Conservation (phyloP, 2,797 vertebrate genomes). For the Silurus lanzhouensis region DNA sequence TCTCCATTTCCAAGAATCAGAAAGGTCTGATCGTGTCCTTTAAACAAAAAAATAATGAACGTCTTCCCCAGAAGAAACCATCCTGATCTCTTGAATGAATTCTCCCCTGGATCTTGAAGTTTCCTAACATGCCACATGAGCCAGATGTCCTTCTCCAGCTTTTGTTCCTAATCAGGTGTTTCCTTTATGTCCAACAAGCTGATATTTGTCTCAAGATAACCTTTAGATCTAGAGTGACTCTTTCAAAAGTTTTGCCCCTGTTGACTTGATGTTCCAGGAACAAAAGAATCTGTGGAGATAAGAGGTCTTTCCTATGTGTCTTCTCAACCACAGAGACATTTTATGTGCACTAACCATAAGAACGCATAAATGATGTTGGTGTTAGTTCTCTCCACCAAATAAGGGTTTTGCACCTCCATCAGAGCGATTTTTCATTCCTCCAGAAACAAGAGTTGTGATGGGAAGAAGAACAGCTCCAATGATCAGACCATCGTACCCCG, state of each 20-base stretch:
- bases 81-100: neutral
- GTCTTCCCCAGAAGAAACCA: neutral
- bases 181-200: neutral
- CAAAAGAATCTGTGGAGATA: neutral
- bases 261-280: neutral
- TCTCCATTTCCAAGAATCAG: neutral
- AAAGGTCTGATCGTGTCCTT: neutral
- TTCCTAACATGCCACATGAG: neutral
- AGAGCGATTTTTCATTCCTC: neutral
- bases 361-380: neutral
- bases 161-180: neutral
- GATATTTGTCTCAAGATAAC: neutral
- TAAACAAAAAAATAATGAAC: neutral
- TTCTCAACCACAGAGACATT: neutral
- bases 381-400: neutral
- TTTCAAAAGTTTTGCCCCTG: neutral
- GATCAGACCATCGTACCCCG: neutral
- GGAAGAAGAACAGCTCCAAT: neutral
- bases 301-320: neutral
- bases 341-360: neutral
- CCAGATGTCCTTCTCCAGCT: neutral
- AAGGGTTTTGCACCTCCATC: neutral
- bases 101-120: neutral
- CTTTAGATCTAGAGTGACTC: neutral
- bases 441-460: neutral